phyloP scores from a whole-genome alignment of 2,797 vertebrate species.

The Acrossocheilus fasciatus region DNA sequence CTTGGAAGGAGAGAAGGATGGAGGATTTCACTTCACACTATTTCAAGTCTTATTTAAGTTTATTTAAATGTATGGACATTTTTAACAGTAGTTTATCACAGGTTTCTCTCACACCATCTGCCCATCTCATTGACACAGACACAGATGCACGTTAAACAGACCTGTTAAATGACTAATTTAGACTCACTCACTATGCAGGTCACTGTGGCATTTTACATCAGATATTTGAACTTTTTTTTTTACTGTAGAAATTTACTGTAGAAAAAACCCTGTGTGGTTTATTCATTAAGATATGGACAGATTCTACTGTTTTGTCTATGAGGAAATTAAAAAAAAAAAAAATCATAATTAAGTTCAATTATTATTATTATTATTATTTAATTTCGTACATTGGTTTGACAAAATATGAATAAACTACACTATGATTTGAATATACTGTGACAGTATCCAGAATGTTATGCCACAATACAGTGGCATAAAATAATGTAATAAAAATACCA shows the following conservation, averaged over 20 bases:
- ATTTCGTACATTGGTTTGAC: neutral
- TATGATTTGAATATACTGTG: neutral
- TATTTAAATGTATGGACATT: neutral
- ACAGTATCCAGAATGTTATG: neutral
- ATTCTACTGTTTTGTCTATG: neutral
- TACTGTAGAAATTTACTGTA: neutral
- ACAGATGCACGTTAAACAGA: neutral
- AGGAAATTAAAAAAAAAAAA: too few relatives aligned
- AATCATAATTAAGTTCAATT: neutral
- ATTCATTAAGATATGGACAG: neutral
- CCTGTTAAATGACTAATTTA: neutral
- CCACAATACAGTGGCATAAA: neutral
- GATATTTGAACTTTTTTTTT: neutral
- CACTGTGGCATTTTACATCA: neutral
- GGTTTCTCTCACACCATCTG: neutral
- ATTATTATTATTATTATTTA: neutral
- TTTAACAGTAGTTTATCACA: constrained; percentile 1
- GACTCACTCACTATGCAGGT: neutral
- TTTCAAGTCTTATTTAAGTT: neutral
- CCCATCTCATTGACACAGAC: neutral
- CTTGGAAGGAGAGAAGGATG: neutral
- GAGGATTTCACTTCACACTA: neutral
- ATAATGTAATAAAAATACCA: neutral
- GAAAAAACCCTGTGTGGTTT: neutral
- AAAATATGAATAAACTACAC: neutral